These are phyloP conservation scores for Bagarius yarrelli DNA, from an alignment of 2,113 vertebrate genomes.

Conservation along the genomic window DNA sequence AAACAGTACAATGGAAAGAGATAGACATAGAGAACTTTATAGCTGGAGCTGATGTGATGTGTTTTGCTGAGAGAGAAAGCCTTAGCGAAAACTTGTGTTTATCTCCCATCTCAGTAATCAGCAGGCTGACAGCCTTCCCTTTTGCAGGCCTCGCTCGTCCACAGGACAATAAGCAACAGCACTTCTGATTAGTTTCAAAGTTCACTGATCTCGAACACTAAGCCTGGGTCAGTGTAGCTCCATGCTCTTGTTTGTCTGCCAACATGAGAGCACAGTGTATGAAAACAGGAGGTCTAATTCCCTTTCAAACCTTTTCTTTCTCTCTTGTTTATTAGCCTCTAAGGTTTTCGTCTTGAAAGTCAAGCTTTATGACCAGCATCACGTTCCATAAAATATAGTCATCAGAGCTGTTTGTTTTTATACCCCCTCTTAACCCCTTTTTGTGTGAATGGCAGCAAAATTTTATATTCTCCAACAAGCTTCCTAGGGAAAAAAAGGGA, in stretches of 20 bases:
- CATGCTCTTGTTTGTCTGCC: conserved; percentile 71
- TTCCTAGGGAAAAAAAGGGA: neutral
- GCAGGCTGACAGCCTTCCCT: conserved; percentile 75
- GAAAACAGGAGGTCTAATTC: conserved; percentile 62
- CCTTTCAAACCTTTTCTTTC: conserved; percentile 32
- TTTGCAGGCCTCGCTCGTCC: conserved; percentile 69
- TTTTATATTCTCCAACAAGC: conserved; percentile 21
- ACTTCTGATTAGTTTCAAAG: conserved; percentile 81
- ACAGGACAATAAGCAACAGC: conserved; percentile 78
- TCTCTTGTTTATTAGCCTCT: conserved; percentile 50
- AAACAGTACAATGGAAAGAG: conserved; percentile 51
- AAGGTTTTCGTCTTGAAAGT: conserved; percentile 43
- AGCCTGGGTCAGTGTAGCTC: conserved; percentile 66
- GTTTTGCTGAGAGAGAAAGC: conserved; percentile 62
- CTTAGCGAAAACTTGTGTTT: conserved; percentile 73
- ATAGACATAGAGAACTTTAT: conserved; percentile 75
- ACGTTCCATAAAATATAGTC: conserved; percentile 55
- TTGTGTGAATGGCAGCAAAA: conserved; percentile 16
- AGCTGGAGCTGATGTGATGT: conserved; percentile 63
- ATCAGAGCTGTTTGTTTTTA: conserved; percentile 44
- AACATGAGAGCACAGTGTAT: conserved; percentile 65
- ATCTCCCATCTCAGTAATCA: conserved; percentile 79
- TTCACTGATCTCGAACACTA: conserved; percentile 79
- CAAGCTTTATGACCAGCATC: conserved; percentile 49
- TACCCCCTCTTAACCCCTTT: conserved; percentile 12